Conservation (phyloP, 2,888 invertebrate genomes). For the Encarsia formosa region DNA sequence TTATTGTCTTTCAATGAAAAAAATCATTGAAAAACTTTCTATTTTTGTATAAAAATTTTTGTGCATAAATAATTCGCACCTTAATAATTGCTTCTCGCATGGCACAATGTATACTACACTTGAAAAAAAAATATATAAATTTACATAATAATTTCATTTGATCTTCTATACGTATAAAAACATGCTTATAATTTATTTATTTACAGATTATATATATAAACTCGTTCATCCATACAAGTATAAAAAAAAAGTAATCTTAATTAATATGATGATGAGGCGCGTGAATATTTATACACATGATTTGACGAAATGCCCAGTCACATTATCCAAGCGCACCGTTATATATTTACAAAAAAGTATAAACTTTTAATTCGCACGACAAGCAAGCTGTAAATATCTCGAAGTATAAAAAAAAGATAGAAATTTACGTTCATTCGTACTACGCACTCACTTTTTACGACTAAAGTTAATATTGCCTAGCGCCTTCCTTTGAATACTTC, state of each 20-base stretch:
- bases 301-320: conserved; percentile 31
- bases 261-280: conserved; percentile 12
- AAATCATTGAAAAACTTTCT: no score
- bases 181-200: no score
- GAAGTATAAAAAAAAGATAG: conserved; percentile 22
- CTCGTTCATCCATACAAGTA: no score
- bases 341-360: conserved; percentile 34
- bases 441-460: conserved; percentile 8
- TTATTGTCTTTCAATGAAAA: no score
- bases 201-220: conserved; percentile 14
- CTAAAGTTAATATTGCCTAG: conserved; percentile 20
- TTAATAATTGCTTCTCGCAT: no score
- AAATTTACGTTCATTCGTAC: conserved; percentile 9
- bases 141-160: no score
- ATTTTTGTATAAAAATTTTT: no score
- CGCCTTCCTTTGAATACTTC: background rate
- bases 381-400: conserved; percentile 26
- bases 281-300: conserved; percentile 29
- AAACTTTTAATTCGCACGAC: conserved; percentile 30
- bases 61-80: no score
- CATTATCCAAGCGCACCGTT: background rate
- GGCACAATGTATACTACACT: no score
- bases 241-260: conserved; percentile 11
- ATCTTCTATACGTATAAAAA: no score
- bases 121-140: no score